Percentiles rank a stretch among this genome's conserved stretches.
These are phyloP conservation scores for Nicator chloris DNA, from an alignment of 2,113 vertebrate species.

Conservation along the genomic window DNA sequence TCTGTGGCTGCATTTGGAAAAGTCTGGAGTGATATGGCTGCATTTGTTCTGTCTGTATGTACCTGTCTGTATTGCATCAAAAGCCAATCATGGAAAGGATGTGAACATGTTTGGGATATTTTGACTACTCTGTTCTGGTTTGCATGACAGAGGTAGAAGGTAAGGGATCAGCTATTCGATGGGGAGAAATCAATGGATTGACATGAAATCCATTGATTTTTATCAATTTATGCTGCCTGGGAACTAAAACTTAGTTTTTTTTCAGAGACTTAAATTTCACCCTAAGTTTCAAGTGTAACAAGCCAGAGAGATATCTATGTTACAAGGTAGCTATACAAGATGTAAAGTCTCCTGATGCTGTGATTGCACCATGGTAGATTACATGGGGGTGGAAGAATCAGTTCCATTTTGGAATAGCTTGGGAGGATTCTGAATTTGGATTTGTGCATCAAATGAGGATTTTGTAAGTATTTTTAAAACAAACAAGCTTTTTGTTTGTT, in stretches of 20 bases:
- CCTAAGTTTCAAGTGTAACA: background rate
- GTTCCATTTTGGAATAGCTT: background rate
- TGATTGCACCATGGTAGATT: background rate
- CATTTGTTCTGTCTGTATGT: background rate
- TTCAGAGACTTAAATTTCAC: background rate
- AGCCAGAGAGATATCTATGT: background rate
- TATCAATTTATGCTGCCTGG: background rate
- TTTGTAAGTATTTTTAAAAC: background rate
- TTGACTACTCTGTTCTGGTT: background rate
- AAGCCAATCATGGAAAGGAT: background rate
- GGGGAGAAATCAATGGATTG: background rate
- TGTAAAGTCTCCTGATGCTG: background rate
- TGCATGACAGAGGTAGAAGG: background rate
- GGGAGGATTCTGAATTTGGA: background rate
- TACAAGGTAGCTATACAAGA: background rate
- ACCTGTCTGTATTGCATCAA: background rate
- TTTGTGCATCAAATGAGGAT: background rate
- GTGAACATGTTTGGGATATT: background rate
- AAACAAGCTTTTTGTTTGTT: background rate
- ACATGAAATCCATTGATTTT: background rate
- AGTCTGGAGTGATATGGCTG: background rate
- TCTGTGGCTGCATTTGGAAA: background rate
- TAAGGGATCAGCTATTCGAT: background rate
- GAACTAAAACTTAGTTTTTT: background rate
- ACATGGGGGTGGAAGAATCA: background rate